Conservation (phyloP, 2,797 vertebrate species). For the Amblyopsis hoosieri region DNA sequence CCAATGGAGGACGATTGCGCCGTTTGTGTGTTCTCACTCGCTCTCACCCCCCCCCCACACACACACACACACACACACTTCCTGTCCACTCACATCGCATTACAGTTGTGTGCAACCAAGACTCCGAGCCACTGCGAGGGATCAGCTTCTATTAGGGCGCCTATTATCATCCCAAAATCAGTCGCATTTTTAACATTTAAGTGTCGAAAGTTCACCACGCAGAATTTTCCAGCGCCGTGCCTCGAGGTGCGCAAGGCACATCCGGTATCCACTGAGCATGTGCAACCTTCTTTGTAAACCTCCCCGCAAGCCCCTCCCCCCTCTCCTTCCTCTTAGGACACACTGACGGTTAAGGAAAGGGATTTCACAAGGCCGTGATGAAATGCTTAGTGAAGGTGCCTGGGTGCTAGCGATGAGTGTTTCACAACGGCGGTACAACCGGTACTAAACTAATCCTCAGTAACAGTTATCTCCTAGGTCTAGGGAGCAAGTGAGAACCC, state of each 20-base stretch:
- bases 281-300: constrained; percentile 30
- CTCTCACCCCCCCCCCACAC: constrained; percentile 33
- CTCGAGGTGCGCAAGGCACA: constrained; percentile 72
- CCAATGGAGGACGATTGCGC: constrained; percentile 52
- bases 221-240: constrained; percentile 70
- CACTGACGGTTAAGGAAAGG: constrained; percentile 67
- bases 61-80: constrained; percentile 17
- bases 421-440: constrained; percentile 80
- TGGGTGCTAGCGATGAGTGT: constrained; percentile 81
- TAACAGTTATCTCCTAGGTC: constrained; percentile 82
- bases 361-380: constrained; percentile 76
- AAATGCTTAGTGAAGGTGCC: constrained; percentile 72
- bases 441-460: constrained; percentile 88
- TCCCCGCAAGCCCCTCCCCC: constrained; percentile 28
- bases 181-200: constrained; percentile 82
- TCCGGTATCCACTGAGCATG: constrained; percentile 68
- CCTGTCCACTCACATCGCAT: constrained; percentile 82
- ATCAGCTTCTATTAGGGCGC: constrained; percentile 80
- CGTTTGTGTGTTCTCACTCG: constrained; percentile 69
- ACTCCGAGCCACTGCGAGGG: constrained; percentile 76
- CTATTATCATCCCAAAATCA: constrained; percentile 83
- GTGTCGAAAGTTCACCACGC: constrained; percentile 79
- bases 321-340: constrained; percentile 26
- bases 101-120: constrained; percentile 66
- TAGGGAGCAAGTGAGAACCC: constrained; percentile 72